Conservation (phyloP, 2,888 invertebrate species). For the Macrosoma leucophasiata region DNA sequence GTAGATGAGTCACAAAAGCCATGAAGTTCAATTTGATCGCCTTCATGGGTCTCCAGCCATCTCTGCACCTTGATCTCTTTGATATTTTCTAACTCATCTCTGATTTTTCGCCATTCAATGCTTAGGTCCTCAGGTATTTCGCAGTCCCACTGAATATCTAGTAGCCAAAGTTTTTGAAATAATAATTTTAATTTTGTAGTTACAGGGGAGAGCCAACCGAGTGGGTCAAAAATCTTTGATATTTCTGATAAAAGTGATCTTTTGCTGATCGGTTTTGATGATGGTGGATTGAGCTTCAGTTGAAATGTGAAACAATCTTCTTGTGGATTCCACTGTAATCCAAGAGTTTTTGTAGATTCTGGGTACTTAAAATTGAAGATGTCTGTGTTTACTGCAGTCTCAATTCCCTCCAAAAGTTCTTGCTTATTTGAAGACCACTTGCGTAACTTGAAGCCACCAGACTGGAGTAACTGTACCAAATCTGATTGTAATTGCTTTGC, state of each 20-base stretch:
- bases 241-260: slow-evolving; percentile 3
- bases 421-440: background rate
- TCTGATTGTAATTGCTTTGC: slow-evolving; percentile 11
- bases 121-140: slow-evolving; percentile 2
- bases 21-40: slow-evolving; percentile 10
- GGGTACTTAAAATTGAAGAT: slow-evolving; percentile 6
- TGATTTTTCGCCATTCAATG: slow-evolving; percentile 1
- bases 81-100: slow-evolving; percentile 2
- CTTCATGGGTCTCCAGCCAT: slow-evolving; percentile 3
- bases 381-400: slow-evolving; percentile 3
- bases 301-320: slow-evolving; percentile 8
- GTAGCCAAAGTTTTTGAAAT: slow-evolving; percentile 5
- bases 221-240: slow-evolving; percentile 7
- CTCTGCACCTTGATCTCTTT: slow-evolving; percentile 2
- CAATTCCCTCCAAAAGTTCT: background rate
- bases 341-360: slow-evolving; percentile 12
- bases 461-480: slow-evolving; percentile 12
- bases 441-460: slow-evolving; percentile 2
- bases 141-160: slow-evolving; percentile 8
- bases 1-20: slow-evolving; percentile 6
- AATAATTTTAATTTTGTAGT: slow-evolving; percentile 8
- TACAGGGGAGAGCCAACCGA: background rate
- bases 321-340: slow-evolving; percentile 3
- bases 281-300: slow-evolving; percentile 14
- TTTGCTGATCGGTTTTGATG: slow-evolving; percentile 10